Base-by-base conservation (phyloP, 2,888 invertebrate genomes). In the Amiota communis region DNA sequence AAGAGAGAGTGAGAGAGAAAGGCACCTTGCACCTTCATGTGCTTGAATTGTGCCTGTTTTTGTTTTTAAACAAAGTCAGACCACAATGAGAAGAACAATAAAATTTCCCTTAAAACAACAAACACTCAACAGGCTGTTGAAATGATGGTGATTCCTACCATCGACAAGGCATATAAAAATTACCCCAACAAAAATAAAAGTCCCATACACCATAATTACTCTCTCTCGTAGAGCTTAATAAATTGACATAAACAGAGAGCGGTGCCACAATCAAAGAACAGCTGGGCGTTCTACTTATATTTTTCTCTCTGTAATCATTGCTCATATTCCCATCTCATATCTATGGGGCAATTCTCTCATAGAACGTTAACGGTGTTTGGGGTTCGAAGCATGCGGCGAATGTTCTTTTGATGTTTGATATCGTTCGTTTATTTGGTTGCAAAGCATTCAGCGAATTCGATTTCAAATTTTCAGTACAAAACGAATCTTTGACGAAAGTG, bases 401-500 rank as follows among this genome's bases (percentile, higher is more conserved):
- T 36, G 36, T 36, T 36, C 36, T 36, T 36, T 36, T 36, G 6
- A 36, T 36, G 36, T 36, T 36, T 59, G 63, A n/a, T 36, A 46
- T 12, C 46, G n/a, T 46, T 36, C 63, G 23, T 20, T 59, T 57
- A 15, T 15, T 20, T 17, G 15, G 57, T 57, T 53, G 8, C 23
- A 23, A 20, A 79, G 83, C 75, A 85, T 81, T 80, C 79, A 80
- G 77, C 82, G 81, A 80, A 80, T 76, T 36, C 8, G 36, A 23
- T 23, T 23, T 23, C 23, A 23, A 23, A 23, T 23, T 23, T 23
- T 84, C 80, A 83, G 82, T 83, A 81, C 77, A 82, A 82, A 79
- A 83, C 84, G 85, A 83, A 68, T 85, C 82, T 83, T 82, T 83
- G 80, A 81, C 78, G 76, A 70, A 74, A 74, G 74, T 77, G 84